Base-by-base conservation (phyloP, 2,888 invertebrate species). In the Caenorhabditis afra region DNA sequence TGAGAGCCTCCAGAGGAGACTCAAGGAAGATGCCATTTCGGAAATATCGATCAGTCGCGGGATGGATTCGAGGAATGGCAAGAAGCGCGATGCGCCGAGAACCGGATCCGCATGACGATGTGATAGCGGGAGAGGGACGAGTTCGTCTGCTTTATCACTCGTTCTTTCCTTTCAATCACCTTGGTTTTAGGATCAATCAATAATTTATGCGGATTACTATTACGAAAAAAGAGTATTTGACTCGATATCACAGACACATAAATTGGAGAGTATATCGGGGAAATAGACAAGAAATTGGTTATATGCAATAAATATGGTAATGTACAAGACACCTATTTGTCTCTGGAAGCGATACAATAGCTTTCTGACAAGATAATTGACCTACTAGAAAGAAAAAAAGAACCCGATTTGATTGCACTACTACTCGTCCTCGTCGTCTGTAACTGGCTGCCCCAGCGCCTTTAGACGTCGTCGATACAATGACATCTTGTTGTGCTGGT, bases 401-500 rank as follows among this genome's bases (percentile, higher is more conserved):
- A 71, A 71, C 64, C 71, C 71, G 62, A 57, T 45, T 45, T n/a
- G 20, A 29, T 29, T 29, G 5, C 1, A 41, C 14, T 12, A n/a
- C 53, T 77, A 77, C 20, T 87, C 85, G 41, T 88, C 88, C 29
- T 88, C 88, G 41, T 88, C 88, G 41, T 88, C 88, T 8, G 85
- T 81, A n/a, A 88, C 87, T 20, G 65, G 53, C 50, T 88, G 87
- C 53, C 84, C 85, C 29, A 84, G 61, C 14, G 58, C 75, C 12
- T 78, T 79, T 41, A 88, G 81, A 50, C 84, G 73, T 41, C 78
- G 66, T 10, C 87, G 79, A 68, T 87, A 88, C 10, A 45, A 49
- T 1, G 79, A 68, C 62, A 95, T 91, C 91, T 94, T 94, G 53
- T 91, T 90, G 86, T 94, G 97, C 92, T 97, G 96, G 91, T 97